Base-by-base conservation (phyloP, 2,797 vertebrate species). In the Melopsittacus undulatus region DNA sequence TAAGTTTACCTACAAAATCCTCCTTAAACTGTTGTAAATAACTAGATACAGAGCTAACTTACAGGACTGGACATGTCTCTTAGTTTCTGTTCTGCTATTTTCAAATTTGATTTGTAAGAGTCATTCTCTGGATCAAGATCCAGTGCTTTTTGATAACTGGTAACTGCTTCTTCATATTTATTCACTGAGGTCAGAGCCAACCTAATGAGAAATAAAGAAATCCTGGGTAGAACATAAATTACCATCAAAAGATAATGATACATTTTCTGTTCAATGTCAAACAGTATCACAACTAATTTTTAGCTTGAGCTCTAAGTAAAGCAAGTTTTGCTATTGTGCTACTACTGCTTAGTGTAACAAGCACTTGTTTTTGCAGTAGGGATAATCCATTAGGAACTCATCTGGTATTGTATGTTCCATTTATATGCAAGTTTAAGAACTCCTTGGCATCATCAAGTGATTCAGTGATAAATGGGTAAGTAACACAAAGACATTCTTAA, bases 21-120 rank as follows among this genome's bases (percentile, higher is more conserved):
- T 54, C 94, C 12, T 67, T 76, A 72, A 87, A 73, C 17, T 61
- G 51, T 10, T 66, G 45, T 75, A 87, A 94, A 83, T 84, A 94
- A 64, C 56, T 14, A 90, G 54, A 77, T 67, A 48, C 10, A 88
- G 74, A 87, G 21, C 34, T 84, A 73, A 99, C 99, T 99, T 97
- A 99, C 99, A 56, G 99, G 99, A 96, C 99, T 99, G 85, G 98
- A 98, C 23, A 98, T 97, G 67, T 99, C 99, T 98, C 98, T 99
- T 87, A 99, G 98, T 96, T 99, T 99, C 98, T 99, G 99, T 97
- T 99, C 99, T 56, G 99, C 99, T 45, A 99, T 98, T 98, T 99
- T 99, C 97, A 99, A 96, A 97, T 99, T 99, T 95, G 99, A 99
- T 89, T 99, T 99, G 95, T 99, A 99, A 30, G 99, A 99, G 88